Evolutionary conservation across 2,113 vertebrate genomes (phyloP), one percentile per base, ranked within the genome.

Genomic region (Mirza zaza): DNA sequence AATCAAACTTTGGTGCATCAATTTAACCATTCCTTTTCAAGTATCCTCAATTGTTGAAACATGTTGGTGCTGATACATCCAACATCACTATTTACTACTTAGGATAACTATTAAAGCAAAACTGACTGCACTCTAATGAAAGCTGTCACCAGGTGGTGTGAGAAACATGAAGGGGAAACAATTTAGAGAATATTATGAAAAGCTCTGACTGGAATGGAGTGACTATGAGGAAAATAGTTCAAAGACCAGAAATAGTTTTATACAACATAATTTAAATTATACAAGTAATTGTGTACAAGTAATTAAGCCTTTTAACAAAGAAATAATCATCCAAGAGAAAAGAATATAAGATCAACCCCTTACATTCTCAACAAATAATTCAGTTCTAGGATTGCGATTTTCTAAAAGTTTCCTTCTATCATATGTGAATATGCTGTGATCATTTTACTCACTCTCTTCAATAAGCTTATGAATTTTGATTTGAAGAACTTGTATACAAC

Each of bases 1-100:
- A 97, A 97, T 97, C 97, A 97, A 97, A 94, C 93, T 97, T 95
- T 85, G 61, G 91, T 70, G 81, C 52, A 95, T 76, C 92, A 89
- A 79, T 89, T 96, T 97, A 95, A 93, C 75, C 76, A 96, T 87
- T 97, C 52, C 57, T 96, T 96, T 97, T 96, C 94, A 97, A 97
- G 80, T 90, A 90, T 63, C 39, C 65, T 93, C 87, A 63, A 92
- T 34, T 88, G 92, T 94, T 94, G 61, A 77, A 80, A 94, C 42
- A 73, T 79, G 84, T 90, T 94, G 92, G 45, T n/a, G 81, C 59
- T 45, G 59, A 77, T 75, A 65, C 42, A 52, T 36, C 71, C 48
- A 52, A 45, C 48, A 77, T 52, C 15, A 57, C 34, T 79, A n/a
- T 65, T 94, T 73, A 59, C 42, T 93, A 67, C 48, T 92, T 91